These are phyloP conservation scores for Proteles cristata DNA, from an alignment of 2,113 vertebrate species.

Conservation along the genomic window DNA sequence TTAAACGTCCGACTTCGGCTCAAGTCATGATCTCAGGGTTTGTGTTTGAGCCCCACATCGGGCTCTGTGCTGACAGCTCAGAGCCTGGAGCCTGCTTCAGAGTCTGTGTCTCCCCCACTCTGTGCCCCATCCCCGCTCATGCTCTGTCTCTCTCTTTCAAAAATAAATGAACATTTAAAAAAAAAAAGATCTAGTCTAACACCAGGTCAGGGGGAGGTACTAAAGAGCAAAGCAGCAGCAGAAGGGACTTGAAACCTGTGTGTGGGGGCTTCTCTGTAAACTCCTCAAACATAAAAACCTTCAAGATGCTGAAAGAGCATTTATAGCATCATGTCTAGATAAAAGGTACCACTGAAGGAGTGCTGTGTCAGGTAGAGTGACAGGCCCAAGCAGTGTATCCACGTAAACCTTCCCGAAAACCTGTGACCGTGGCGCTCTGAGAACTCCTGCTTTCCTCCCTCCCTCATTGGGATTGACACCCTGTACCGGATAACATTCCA, in stretches of 20 bases:
- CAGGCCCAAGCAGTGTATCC: not conserved
- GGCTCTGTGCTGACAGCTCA: too few species aligned
- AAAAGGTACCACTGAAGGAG: not conserved
- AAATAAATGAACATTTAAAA: too few species aligned
- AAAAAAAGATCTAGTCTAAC: not conserved
- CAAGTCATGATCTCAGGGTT: too few species aligned
- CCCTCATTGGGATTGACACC: not conserved
- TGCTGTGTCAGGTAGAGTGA: not conserved
- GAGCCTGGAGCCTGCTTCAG: too few species aligned
- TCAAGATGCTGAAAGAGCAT: not conserved
- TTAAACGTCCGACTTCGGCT: too few species aligned
- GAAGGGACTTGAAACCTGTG: not conserved
- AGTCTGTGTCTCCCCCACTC: too few species aligned
- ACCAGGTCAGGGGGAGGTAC: not conserved
- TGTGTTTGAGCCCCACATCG: too few species aligned
- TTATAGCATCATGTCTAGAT: not conserved
- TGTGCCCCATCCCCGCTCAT: too few species aligned
- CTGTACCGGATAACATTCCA: not conserved
- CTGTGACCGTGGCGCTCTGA: not conserved
- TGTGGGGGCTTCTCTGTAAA: not conserved
- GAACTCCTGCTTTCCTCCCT: not conserved
- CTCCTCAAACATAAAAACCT: not conserved
- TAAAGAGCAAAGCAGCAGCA: not conserved
- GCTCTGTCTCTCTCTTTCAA: too few species aligned
- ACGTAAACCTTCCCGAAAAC: not conserved